These are phyloP conservation scores for Cercopithecus mona DNA, from an alignment of 2,113 vertebrate genomes.

Conservation along the genomic window DNA sequence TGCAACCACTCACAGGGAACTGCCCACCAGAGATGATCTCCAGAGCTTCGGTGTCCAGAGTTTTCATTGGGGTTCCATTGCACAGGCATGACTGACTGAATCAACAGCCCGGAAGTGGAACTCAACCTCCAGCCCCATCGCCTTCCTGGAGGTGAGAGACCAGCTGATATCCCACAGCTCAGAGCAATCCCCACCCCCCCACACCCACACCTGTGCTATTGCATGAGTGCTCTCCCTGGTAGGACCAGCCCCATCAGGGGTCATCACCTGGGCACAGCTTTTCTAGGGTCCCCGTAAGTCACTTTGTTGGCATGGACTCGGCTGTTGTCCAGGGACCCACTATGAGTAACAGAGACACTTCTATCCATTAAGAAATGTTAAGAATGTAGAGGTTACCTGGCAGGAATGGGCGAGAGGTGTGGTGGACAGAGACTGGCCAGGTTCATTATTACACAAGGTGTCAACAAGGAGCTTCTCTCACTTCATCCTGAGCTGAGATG, in stretches of 20 bases:
- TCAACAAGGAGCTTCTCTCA: neutral
- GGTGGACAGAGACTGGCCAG: neutral
- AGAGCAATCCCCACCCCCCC: rapidly evolving
- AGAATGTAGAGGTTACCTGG: neutral
- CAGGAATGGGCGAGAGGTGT: neutral
- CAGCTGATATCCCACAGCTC: rapidly evolving
- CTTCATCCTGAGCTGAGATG: no score
- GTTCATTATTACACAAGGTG: rapidly evolving
- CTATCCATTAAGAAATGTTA: rapidly evolving
- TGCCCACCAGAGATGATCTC: neutral
- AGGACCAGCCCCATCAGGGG: rapidly evolving
- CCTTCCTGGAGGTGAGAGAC: neutral
- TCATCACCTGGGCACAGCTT: no score
- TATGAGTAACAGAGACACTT: rapidly evolving
- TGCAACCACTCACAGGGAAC: rapidly evolving
- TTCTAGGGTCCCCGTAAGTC: rapidly evolving
- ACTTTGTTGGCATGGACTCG: rapidly evolving
- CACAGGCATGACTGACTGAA: rapidly evolving
- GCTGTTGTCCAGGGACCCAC: rapidly evolving
- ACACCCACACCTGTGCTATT: rapidly evolving
- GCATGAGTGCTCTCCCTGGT: rapidly evolving
- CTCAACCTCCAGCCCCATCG: rapidly evolving
- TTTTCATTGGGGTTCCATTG: rapidly evolving
- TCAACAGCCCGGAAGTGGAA: rapidly evolving
- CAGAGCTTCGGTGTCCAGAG: rapidly evolving